A percentile compares a stretch with the other conserved stretches of the same genome.
phyloP scores from a whole-genome alignment of 1,140 invertebrate genomes.

The Halyomorpha halys region DNA sequence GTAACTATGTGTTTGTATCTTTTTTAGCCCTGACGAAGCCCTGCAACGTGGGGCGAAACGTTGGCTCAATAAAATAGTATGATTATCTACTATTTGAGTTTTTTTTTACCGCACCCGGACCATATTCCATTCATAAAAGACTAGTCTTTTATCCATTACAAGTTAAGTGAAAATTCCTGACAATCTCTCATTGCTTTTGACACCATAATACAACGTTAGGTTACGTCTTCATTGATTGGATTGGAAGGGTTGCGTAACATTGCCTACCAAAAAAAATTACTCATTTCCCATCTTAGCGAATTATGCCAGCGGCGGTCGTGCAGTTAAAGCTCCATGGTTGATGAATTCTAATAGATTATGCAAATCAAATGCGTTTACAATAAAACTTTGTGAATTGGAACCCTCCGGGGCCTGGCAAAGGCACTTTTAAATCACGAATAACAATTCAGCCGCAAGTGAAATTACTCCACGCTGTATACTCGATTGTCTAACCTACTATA shows the following conservation, averaged over 20 bases:
- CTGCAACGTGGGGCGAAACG: too few species aligned
- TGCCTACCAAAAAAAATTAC: neutral
- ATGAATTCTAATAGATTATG: conserved; percentile 2
- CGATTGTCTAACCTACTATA: neutral
- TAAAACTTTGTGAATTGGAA: conserved; percentile 3
- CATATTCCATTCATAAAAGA: too few species aligned
- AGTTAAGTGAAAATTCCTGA: too few species aligned
- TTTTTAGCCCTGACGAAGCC: too few species aligned
- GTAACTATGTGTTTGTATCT: too few species aligned
- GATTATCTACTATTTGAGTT: too few species aligned
- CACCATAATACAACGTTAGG: too few species aligned
- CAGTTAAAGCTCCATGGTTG: neutral
- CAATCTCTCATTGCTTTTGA: too few species aligned
- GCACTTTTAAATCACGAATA: neutral
- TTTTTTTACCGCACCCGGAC: too few species aligned
- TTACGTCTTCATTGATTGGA: too few species aligned
- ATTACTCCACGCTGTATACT: neutral
- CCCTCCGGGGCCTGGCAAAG: neutral
- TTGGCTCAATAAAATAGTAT: too few species aligned
- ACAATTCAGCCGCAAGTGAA: conserved; percentile 1
- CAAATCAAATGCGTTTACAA: neutral
- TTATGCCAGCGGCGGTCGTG: neutral
- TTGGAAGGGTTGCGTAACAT: neutral
- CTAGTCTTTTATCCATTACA: too few species aligned
- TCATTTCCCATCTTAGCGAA: neutral